phyloP scores from a whole-genome alignment of 2,113 vertebrate species.

The Raja brachyura region DNA sequence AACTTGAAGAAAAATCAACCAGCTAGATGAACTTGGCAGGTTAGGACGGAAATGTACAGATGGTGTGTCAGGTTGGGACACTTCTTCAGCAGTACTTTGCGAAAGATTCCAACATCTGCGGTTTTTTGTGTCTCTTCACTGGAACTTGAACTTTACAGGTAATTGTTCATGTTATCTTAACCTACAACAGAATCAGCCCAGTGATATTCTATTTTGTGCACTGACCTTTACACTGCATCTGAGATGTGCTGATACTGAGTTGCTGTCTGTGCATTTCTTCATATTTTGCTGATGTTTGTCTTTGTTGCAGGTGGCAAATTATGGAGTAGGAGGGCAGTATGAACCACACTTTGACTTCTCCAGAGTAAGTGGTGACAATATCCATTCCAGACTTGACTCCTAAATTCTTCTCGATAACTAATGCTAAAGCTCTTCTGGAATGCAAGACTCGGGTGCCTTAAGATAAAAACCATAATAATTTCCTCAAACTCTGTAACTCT shows the following conservation, averaged over 20 bases:
- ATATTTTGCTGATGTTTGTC: neutral
- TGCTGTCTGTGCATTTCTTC: neutral
- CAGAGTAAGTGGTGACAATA: constrained; percentile 69
- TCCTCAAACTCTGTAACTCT: neutral
- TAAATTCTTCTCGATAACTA: neutral
- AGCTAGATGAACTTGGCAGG: too few relatives aligned
- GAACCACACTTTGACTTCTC: constrained; percentile 97
- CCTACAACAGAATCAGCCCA: neutral
- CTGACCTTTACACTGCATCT: neutral
- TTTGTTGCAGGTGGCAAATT: constrained; percentile 81
- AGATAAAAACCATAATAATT: neutral
- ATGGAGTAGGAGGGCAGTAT: constrained; percentile 95
- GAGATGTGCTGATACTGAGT: neutral
- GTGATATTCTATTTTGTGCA: too few relatives aligned
- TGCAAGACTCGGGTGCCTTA: neutral
- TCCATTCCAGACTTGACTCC: neutral
- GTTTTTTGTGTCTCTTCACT: too few relatives aligned
- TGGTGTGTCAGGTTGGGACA: too few relatives aligned
- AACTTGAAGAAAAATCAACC: too few relatives aligned
- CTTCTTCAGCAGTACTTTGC: too few relatives aligned
- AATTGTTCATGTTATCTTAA: neutral
- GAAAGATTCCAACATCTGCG: too few relatives aligned
- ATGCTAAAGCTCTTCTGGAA: too few relatives aligned
- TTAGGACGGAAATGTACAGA: too few relatives aligned
- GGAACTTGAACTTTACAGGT: neutral